Evolutionary conservation across 2,113 vertebrate species (phyloP), one percentile per base, ranked within the genome.

Genomic region (Dromaius novaehollandiae): DNA sequence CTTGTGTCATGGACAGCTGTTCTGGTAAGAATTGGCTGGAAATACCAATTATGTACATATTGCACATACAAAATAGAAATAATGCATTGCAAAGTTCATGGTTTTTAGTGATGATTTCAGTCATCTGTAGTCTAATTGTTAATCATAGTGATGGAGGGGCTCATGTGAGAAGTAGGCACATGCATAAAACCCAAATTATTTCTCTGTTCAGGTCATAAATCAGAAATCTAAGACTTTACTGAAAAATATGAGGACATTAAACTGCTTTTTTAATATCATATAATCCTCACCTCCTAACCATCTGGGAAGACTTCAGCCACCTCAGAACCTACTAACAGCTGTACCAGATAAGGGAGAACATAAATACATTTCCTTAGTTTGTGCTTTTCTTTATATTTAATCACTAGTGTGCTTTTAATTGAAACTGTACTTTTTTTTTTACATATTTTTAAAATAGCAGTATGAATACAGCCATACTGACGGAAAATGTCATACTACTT

Each of bases 101-200:
- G n/a, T 22, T 17, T 90, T 96, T 93, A 94, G 68, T 74, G 76
- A 89, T 89, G 46, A 79, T 86, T 96, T 92, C 48, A 53, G 80
- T 94, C 50, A 88, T 95, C 91, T 86, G 25, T 51, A 91, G 84
- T 89, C 64, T 55, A 38, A 26, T 70, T 69, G 69, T 85, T 85
- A 79, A 38, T 53, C 88, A 95, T 78, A 94, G 55, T 91, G 78
- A 94, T 93, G 60, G 46, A 96, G 66, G 13, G 50, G 55, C 40
- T 94, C 9, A 32, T 81, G 25, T 81, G 77, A 93, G 82, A 92
- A 92, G 48, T 19, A 88, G 70, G 65, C 26, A 88, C 30, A 60
- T 76, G 82, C 53, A 94, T 58, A 95, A 95, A 86, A 81, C 85
- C 28, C 63, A 64, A 92, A 94, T 89, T 66, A 93, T 53, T 93